Percentiles rank a stretch among this genome's conserved stretches.
Evolutionary conservation across 2,113 vertebrate species (phyloP).

Genomic region (Malurus alboscapulatus): DNA sequence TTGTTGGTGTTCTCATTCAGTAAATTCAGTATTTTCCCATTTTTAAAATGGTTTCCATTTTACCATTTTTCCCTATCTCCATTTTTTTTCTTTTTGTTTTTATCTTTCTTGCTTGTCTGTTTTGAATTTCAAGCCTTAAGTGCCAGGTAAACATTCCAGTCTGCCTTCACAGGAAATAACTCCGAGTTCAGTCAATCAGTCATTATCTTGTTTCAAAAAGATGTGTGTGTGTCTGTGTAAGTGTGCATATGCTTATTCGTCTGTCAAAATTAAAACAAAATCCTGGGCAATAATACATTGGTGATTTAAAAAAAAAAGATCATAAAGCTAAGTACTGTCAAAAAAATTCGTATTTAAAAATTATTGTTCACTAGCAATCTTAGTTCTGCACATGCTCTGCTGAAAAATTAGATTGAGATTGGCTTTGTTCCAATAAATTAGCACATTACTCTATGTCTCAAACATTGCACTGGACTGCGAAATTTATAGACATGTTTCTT

Average conservation of each 20-base stretch:
- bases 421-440: conserved; percentile 47
- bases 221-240: conserved; percentile 27
- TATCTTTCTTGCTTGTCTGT: conserved; percentile 50
- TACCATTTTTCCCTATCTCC: conserved; percentile 41
- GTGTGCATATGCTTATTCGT: conserved; percentile 47
- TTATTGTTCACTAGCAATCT: conserved; percentile 19
- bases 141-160: conserved; percentile 60
- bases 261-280: conserved; percentile 54
- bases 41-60: conserved; percentile 23
- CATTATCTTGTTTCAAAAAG: conserved; percentile 46
- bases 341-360: conserved; percentile 20
- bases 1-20: background rate
- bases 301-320: background rate
- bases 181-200: conserved; percentile 38
- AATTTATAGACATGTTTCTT: conserved; percentile 57
- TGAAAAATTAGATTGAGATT: conserved; percentile 58
- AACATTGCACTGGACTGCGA: conserved; percentile 57
- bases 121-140: conserved; percentile 63
- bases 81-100: background rate
- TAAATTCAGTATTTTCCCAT: conserved; percentile 56
- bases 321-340: conserved; percentile 28
- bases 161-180: conserved; percentile 50
- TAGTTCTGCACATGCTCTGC: conserved; percentile 58
- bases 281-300: conserved; percentile 52
- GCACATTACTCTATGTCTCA: conserved; percentile 27